Conservation (phyloP, 2,797 vertebrate species). For the Steatocranus sp. region DNA sequence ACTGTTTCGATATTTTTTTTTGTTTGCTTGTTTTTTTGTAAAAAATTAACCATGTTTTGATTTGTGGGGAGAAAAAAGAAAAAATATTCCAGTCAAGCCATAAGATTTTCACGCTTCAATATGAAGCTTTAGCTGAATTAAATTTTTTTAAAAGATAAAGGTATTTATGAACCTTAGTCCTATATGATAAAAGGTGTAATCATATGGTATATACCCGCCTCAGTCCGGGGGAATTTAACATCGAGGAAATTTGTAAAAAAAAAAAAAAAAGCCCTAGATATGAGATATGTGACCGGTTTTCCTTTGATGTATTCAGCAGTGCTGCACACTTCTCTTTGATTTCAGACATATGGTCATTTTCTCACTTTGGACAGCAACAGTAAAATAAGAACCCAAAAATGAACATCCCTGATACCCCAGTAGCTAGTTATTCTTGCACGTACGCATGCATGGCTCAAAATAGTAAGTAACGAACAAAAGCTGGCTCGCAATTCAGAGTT, state of each 20-base stretch:
- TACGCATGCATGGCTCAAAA: background rate
- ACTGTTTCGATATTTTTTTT: background rate
- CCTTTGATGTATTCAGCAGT: background rate
- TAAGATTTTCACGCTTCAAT: background rate
- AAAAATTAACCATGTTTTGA: background rate
- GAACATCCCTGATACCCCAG: background rate
- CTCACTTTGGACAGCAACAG: background rate
- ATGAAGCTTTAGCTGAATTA: background rate
- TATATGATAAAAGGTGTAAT: background rate
- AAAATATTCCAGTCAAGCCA: background rate
- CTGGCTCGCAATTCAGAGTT: background rate
- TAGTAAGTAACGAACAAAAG: background rate
- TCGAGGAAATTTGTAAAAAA: background rate
- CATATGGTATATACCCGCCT: background rate
- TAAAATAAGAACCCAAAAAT: background rate
- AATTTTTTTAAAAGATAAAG: background rate
- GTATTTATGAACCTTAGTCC: background rate
- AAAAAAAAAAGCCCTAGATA: background rate
- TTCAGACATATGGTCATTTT: background rate
- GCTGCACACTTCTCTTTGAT: background rate
- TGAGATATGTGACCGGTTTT: background rate
- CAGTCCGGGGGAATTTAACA: background rate
- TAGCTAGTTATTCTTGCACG: background rate
- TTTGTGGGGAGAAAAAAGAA: background rate
- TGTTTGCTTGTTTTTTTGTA: background rate